phyloP scores from a whole-genome alignment of 2,888 invertebrate genomes.

The Ennomos erosarius region DNA sequence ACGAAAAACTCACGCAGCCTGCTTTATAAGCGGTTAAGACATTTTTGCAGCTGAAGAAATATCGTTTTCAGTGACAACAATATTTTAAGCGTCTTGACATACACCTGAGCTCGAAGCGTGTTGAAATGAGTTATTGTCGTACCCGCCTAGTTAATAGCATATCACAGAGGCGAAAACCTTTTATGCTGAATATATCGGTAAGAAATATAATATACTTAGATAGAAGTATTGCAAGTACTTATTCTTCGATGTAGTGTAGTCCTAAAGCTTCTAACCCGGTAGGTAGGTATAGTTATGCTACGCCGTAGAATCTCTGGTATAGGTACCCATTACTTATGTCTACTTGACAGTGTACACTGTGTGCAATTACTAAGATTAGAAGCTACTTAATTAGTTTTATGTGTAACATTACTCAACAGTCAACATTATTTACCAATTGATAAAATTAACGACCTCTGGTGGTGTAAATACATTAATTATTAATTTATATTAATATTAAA shows the following conservation, averaged over 20 bases:
- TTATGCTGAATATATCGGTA: too few relatives aligned
- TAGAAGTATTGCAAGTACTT: too few relatives aligned
- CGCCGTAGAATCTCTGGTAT: too few relatives aligned
- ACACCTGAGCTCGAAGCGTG: slow-evolving; percentile 70
- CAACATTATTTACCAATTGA: slow-evolving; percentile 1
- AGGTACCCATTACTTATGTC: too few relatives aligned
- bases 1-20: slow-evolving; percentile 63
- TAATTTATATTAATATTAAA: slow-evolving; percentile 3
- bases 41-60: slow-evolving; percentile 73
- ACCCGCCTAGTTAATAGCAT: slow-evolving; percentile 46
- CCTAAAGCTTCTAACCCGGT: too few relatives aligned
- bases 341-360: neutral
- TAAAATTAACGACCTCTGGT: slow-evolving; percentile 3
- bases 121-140: slow-evolving; percentile 66
- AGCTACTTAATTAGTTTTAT: slow-evolving; percentile 8
- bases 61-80: slow-evolving; percentile 75
- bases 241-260: too few relatives aligned
- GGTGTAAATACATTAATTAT: slow-evolving; percentile 1
- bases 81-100: slow-evolving; percentile 70
- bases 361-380: neutral
- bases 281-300: too few relatives aligned
- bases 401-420: slow-evolving; percentile 5
- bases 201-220: too few relatives aligned
- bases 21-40: slow-evolving; percentile 63
- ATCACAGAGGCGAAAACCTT: slow-evolving; percentile 6